Base-by-base conservation (phyloP, 2,113 vertebrate species). In the Tragulus kanchil region DNA sequence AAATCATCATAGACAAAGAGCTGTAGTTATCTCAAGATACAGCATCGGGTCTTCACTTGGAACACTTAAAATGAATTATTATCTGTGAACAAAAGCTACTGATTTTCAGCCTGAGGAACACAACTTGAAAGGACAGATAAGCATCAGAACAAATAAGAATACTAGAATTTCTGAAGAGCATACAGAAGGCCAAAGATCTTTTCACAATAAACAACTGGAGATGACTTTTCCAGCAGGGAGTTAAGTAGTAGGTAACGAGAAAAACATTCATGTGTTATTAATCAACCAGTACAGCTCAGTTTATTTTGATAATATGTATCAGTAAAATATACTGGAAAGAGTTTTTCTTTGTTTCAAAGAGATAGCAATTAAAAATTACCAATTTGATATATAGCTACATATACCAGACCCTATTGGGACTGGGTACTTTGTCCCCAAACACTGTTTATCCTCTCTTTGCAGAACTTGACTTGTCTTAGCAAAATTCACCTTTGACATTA, bases 51-150 rank as follows among this genome's bases (percentile, higher is more conserved):
- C 36, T 82, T 82, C 62, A 85, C 42, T 95, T 96, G 96, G 90
- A 90, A 90, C 77, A 92, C 61, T 93, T 88, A 82, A 94, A 96
- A 93, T 26, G 23, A 97, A 89, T 62, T 94, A 81, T 64, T 88
- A 85, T 96, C 93, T 36, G 12, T 89, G 54, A 91, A 96, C n/a
- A 83, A 97, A 97, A 97, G 11, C 48, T 79, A 93, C 61, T 91
- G 90, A 96, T 94, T 97, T 97, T 93, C 26, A 79, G 50, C 25
- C 11, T 75, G 85, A 91, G 48, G 12, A 82, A 5, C 84, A 65
- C 50, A 96, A 90, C 9, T 86, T 94, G 67, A 90, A 84, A 94
- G 50, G 45, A 79, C n/a, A 95, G 69, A 13, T 94, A 69, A 94
- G 26, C 88, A 75, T 62, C 83, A 92, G 42, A 97, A 95, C 71